Evolutionary conservation across 2,113 vertebrate species (phyloP).

Genomic region (Eubucco bourcierii): DNA sequence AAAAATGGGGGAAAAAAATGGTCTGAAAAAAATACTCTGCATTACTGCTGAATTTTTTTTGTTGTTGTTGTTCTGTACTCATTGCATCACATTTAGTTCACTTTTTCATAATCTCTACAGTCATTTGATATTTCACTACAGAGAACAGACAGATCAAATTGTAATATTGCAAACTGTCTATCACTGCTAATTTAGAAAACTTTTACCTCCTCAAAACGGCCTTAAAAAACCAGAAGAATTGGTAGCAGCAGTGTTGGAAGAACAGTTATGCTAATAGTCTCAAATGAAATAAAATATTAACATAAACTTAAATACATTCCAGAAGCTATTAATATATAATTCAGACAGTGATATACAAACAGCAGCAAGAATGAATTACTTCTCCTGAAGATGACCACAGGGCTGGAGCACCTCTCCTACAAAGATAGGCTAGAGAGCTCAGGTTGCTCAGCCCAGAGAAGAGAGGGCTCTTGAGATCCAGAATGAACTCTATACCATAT

Average conservation of each 20-base stretch:
- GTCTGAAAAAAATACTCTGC: no score
- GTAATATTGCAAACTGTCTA: not conserved
- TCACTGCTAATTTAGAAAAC: not conserved
- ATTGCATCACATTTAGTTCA: not conserved
- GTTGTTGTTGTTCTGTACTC: not conserved
- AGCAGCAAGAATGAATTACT: not conserved
- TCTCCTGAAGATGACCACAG: not conserved
- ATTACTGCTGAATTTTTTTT: no score
- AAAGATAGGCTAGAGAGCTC: no score
- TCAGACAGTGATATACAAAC: not conserved
- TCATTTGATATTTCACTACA: not conserved
- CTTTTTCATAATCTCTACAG: not conserved
- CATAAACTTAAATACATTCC: not conserved
- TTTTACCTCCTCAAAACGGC: not conserved
- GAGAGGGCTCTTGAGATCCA: not conserved
- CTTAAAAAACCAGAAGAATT: not conserved
- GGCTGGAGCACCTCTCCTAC: no score
- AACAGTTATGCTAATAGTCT: not conserved
- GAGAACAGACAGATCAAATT: not conserved
- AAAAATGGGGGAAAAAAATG: not conserved
- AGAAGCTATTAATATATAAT: not conserved
- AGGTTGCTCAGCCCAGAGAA: no score
- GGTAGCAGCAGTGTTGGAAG: not conserved
- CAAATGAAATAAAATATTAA: not conserved
- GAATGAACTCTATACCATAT: not conserved